Evolutionary conservation across 2,888 invertebrate species (phyloP).

Genomic region (Drosophila nr. fundita): DNA sequence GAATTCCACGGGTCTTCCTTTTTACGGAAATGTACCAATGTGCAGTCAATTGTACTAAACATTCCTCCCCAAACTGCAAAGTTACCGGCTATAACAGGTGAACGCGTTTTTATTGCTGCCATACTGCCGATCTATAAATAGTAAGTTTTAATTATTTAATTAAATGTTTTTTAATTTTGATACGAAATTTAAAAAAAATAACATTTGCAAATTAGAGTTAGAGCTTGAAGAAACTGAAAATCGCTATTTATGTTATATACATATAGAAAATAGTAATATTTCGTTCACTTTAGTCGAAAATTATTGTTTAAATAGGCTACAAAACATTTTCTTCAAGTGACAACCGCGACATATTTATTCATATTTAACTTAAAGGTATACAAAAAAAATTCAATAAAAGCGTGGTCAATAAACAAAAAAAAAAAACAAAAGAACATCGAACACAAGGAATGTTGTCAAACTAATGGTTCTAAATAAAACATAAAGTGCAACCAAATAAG

Average conservation of each 20-base stretch:
- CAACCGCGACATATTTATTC: background rate
- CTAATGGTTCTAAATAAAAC: background rate
- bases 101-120: constrained; percentile 93
- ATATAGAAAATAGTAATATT: background rate
- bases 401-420: no score
- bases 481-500: no score
- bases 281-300: background rate
- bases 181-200: background rate
- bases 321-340: background rate
- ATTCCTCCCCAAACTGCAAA: constrained; percentile 99
- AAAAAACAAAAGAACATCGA: no score
- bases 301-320: background rate
- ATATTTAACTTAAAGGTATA: background rate
- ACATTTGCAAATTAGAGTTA: background rate
- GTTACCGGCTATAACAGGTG: constrained; percentile 98
- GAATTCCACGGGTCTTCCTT: constrained; percentile 99
- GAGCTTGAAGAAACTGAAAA: background rate
- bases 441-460: background rate
- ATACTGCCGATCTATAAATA: constrained; percentile 88
- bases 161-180: background rate
- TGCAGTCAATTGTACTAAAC: constrained; percentile 99
- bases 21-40: constrained; percentile 96
- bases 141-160: background rate
- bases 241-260: background rate
- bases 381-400: background rate